Percentiles rank a stretch among this genome's conserved stretches.
Conservation (phyloP, 2,888 invertebrate genomes). For the Amaurobius ferox region DNA sequence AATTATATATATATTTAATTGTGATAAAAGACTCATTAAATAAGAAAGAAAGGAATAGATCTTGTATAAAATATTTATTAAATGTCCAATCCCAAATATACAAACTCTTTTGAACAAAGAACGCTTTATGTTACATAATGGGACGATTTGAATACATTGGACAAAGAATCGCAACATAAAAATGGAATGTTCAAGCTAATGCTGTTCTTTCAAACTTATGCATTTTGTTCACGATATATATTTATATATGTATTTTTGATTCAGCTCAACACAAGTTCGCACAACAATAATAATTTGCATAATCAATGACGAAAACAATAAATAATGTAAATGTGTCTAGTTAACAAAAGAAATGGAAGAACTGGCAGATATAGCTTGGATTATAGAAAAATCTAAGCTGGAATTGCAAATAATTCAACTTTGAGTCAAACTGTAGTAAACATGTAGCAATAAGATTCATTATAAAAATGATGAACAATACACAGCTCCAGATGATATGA, state of each 20-base stretch:
- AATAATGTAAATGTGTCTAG: neutral
- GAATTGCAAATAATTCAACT: too few species aligned
- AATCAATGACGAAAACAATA: conserved; percentile 3
- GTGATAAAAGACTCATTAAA: too few species aligned
- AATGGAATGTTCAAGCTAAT: conserved; percentile 5
- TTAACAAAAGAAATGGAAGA: neutral
- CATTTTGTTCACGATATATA: neutral
- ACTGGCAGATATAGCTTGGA: conserved; percentile 6
- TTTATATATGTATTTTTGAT: neutral
- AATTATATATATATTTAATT: too few species aligned
- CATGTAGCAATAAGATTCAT: too few species aligned
- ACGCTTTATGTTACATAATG: conserved; percentile 52
- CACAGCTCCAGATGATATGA: too few species aligned
- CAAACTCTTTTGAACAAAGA: conserved; percentile 69
- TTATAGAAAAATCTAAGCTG: neutral
- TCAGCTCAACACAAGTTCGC: neutral
- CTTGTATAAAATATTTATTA: conserved; percentile 73
- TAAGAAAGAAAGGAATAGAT: neutral
- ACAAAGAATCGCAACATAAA: conserved; percentile 3
- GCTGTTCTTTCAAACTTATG: neutral
- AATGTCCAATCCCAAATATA: conserved; percentile 72
- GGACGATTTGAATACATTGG: conserved; percentile 34
- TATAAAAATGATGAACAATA: too few species aligned
- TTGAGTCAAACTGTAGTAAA: too few species aligned
- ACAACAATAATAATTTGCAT: neutral